phyloP scores from a whole-genome alignment of 1,140 invertebrate genomes.

The Musca vetustissima region DNA sequence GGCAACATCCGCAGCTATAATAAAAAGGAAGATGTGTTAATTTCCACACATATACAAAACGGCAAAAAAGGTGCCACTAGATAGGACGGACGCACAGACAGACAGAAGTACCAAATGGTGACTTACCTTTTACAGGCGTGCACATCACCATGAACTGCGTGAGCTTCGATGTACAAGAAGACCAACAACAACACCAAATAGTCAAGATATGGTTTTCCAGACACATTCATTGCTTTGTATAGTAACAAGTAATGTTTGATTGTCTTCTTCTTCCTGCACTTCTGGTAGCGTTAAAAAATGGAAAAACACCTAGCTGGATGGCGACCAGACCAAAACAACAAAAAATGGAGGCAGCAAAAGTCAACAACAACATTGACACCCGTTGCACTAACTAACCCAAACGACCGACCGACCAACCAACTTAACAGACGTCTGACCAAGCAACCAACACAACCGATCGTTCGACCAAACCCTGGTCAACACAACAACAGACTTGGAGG shows the following conservation, averaged over 20 bases:
- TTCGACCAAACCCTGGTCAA: not conserved
- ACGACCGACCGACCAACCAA: not conserved
- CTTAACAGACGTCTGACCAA: too few relatives aligned
- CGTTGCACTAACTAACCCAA: not conserved
- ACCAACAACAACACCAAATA: not conserved
- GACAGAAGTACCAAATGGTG: not conserved
- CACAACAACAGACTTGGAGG: not conserved
- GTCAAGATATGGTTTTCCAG: not conserved
- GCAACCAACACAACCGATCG: not conserved
- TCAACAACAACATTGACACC: not conserved
- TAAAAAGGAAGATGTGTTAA: conserved; percentile 23
- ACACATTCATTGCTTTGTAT: not conserved
- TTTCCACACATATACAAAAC: conserved; percentile 17
- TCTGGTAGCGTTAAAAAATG: conserved; percentile 1
- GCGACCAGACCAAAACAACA: too few relatives aligned
- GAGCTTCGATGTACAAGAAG: not conserved
- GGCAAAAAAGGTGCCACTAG: not conserved
- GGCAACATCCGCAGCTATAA: not conserved
- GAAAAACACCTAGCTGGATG: not conserved
- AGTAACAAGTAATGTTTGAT: not conserved
- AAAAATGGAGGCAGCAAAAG: not conserved
- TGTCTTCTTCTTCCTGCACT: not conserved
- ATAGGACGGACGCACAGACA: too few relatives aligned
- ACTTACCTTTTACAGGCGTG: too few relatives aligned
- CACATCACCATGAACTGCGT: not conserved